phyloP scores from a whole-genome alignment of 2,113 vertebrate species.

The Cyanoramphus novaezelandiae region DNA sequence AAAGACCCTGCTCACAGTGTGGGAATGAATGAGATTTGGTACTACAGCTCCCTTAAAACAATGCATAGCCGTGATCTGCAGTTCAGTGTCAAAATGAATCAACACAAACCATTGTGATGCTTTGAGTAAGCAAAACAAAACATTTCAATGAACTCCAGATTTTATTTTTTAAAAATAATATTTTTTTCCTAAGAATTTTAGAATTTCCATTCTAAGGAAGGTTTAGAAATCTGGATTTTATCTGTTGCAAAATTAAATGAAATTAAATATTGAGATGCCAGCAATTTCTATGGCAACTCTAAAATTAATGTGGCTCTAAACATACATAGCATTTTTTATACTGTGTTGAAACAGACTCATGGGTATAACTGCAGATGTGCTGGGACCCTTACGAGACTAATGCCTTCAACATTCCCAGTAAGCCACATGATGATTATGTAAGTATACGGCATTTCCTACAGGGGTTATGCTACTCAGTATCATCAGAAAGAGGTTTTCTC shows the following conservation, averaged over 20 bases:
- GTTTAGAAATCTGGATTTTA: not conserved
- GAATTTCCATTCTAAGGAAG: not conserved
- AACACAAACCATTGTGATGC: conserved; percentile 38
- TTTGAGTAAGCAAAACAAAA: conserved; percentile 16
- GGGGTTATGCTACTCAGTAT: not conserved
- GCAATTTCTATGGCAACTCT: not conserved
- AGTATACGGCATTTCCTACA: not conserved
- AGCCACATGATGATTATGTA: not conserved
- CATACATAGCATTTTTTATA: not conserved
- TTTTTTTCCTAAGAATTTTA: not conserved
- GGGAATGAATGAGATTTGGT: conserved; percentile 38
- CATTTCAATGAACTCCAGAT: not conserved
- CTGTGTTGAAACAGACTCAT: not conserved
- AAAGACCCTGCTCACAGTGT: not conserved
- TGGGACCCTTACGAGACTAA: not conserved
- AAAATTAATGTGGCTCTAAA: not conserved
- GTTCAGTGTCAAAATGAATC: conserved; percentile 29
- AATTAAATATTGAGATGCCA: not conserved
- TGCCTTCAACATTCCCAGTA: not conserved
- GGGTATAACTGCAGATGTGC: not conserved
- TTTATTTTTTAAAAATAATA: not conserved
- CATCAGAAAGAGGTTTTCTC: conserved; percentile 26
- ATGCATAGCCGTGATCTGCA: not conserved
- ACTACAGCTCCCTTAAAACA: conserved; percentile 20
- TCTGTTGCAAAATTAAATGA: not conserved